Percentiles rank a stretch among this genome's conserved stretches.
These are phyloP conservation scores for Entomyzon cyanotis DNA, from an alignment of 2,113 vertebrate species.

Conservation along the genomic window DNA sequence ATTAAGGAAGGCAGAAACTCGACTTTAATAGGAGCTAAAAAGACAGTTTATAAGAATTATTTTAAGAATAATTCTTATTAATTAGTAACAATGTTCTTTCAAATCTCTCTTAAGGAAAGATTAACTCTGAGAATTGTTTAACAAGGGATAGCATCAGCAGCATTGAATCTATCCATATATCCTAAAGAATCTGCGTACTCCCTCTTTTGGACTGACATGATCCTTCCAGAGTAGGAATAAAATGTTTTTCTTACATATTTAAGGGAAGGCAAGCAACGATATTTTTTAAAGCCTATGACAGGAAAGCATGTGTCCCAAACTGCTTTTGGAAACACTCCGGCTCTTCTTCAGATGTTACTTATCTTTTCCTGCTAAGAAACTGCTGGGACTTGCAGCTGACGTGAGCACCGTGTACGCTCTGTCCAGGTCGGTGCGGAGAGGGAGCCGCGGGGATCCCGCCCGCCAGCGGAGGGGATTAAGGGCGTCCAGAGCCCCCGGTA, in stretches of 20 bases:
- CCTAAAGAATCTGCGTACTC: not conserved
- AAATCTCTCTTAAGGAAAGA: not conserved
- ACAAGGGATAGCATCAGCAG: not conserved
- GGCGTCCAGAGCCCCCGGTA: not conserved
- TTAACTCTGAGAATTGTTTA: not conserved
- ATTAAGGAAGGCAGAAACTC: conserved; percentile 46
- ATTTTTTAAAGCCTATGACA: not conserved
- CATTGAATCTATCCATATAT: not conserved
- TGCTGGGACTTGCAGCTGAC: conserved; percentile 7
- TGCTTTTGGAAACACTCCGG: not conserved
- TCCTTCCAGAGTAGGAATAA: not conserved
- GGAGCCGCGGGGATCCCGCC: not conserved
- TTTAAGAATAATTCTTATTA: not conserved
- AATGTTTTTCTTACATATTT: not conserved
- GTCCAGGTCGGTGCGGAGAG: not conserved
- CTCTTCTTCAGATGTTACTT: conserved; percentile 52
- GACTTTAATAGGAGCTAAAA: conserved; percentile 23
- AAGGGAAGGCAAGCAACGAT: not conserved
- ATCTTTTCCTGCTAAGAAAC: conserved; percentile 45
- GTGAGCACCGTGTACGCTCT: not conserved
- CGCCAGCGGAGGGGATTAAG: not conserved
- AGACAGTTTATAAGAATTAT: conserved; percentile 38
- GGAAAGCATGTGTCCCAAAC: not conserved
- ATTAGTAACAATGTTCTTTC: not conserved
- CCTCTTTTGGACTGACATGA: not conserved